A percentile compares a stretch with the other conserved stretches of the same genome.
phyloP scores from a whole-genome alignment of 2,888 invertebrate species.

The Cataglyphis cursor region DNA sequence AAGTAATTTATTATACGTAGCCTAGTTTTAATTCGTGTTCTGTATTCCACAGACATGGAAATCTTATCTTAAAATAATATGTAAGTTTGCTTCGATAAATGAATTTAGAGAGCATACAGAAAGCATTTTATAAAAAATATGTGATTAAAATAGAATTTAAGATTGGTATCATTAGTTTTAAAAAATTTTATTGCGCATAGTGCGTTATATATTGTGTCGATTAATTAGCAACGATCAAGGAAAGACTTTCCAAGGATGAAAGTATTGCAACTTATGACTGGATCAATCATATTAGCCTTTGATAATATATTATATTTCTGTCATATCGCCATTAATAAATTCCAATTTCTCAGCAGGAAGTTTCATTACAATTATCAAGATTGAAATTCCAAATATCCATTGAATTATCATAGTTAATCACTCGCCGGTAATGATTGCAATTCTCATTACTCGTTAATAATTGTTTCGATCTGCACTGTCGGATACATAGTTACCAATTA shows the following conservation, averaged over 20 bases:
- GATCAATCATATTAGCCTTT: neutral
- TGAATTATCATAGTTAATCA: slow-evolving; percentile 50
- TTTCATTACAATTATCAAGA: slow-evolving; percentile 41
- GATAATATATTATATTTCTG: slow-evolving; percentile 17
- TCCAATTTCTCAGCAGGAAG: slow-evolving; percentile 45
- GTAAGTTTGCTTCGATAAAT: neutral
- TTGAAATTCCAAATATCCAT: slow-evolving; percentile 52
- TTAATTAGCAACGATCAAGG: neutral
- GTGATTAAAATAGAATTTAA: neutral
- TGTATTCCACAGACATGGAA: neutral
- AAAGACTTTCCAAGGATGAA: neutral
- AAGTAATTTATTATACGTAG: neutral
- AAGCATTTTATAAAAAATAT: neutral
- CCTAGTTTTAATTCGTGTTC: neutral
- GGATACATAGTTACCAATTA: slow-evolving; percentile 53
- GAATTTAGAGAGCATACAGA: neutral
- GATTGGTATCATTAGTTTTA: neutral
- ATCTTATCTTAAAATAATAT: neutral
- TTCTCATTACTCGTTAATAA: slow-evolving; percentile 52
- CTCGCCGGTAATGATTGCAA: slow-evolving; percentile 33
- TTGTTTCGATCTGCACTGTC: slow-evolving; percentile 36
- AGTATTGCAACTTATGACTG: neutral
- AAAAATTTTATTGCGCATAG: neutral
- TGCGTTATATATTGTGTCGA: neutral
- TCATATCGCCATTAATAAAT: slow-evolving; percentile 31